These are phyloP conservation scores for Cyprinodon diabolis DNA, from an alignment of 2,797 vertebrate genomes.

Conservation along the genomic window DNA sequence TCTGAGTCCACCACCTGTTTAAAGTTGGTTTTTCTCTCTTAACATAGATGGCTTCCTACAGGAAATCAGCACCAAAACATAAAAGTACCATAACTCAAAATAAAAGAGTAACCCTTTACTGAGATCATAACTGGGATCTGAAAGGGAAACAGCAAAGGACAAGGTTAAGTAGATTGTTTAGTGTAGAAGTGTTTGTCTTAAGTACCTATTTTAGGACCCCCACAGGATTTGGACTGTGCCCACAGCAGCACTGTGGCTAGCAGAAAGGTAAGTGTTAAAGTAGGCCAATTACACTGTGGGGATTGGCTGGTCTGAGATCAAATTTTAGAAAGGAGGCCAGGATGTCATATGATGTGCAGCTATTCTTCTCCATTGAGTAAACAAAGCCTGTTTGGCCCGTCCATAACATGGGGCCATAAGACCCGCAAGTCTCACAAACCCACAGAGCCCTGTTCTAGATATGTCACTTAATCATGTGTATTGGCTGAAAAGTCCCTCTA, in stretches of 20 bases:
- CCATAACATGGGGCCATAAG: slow-evolving; percentile 52
- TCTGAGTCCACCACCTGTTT: too few relatives aligned
- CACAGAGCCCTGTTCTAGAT: slow-evolving; percentile 68
- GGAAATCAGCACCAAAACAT: slow-evolving; percentile 1
- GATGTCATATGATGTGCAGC: slow-evolving; percentile 68
- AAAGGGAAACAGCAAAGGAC: neutral
- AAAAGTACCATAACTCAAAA: neutral
- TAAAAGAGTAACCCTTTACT: neutral
- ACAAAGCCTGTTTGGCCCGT: slow-evolving; percentile 54
- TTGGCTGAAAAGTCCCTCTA: slow-evolving; percentile 32
- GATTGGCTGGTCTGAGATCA: slow-evolving; percentile 64
- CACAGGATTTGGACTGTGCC: slow-evolving; percentile 34
- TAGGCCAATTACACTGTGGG: slow-evolving; percentile 77
- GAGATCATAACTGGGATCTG: neutral
- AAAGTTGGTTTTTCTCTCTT: too few relatives aligned
- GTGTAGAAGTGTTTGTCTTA: slow-evolving; percentile 4
- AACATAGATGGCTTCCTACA: too few relatives aligned
- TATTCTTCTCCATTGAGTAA: slow-evolving; percentile 58
- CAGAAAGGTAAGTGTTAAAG: slow-evolving; percentile 73
- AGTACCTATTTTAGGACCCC: slow-evolving; percentile 31
- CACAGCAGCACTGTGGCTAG: slow-evolving; percentile 39
- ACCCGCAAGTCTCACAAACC: slow-evolving; percentile 52
- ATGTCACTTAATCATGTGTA: slow-evolving; percentile 61
- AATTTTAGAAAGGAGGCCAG: slow-evolving; percentile 76
- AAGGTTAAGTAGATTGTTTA: slow-evolving; percentile 4